These are phyloP conservation scores for Atrichornis clamosus DNA, from an alignment of 2,113 vertebrate genomes.

Conservation along the genomic window DNA sequence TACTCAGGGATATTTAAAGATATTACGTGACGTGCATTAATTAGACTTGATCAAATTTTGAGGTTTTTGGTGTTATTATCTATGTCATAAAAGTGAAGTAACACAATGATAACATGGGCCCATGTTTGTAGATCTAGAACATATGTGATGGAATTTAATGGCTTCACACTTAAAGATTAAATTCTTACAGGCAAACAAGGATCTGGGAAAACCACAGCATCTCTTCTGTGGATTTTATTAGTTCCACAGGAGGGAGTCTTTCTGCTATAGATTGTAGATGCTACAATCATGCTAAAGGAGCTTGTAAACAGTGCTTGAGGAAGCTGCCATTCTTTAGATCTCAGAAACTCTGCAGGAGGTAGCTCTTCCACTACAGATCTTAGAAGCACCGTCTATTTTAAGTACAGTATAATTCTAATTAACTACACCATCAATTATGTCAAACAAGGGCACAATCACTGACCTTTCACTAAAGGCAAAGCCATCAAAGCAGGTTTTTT, in stretches of 20 bases:
- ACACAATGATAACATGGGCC: neutral
- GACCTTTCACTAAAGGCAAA: slow-evolving; percentile 50
- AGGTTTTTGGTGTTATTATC: neutral
- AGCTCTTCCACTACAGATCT: slow-evolving; percentile 10
- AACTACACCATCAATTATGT: slow-evolving; percentile 55
- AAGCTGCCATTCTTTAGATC: slow-evolving; percentile 30
- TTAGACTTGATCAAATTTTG: neutral
- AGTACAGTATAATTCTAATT: slow-evolving; percentile 45
- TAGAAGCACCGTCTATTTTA: slow-evolving; percentile 2
- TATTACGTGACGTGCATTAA: neutral
- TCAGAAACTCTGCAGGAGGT: slow-evolving; percentile 43
- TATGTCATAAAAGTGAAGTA: neutral
- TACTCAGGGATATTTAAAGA: neutral
- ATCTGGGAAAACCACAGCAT: neutral
- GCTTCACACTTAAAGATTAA: neutral
- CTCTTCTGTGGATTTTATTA: slow-evolving; percentile 37
- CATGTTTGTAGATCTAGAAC: neutral
- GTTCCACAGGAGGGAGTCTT: slow-evolving; percentile 63
- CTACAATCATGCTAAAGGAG: neutral
- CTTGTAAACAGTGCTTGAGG: slow-evolving; percentile 40
- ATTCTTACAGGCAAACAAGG: neutral
- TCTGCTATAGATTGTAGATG: slow-evolving; percentile 36
- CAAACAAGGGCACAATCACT: slow-evolving; percentile 38
- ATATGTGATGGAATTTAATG: neutral
- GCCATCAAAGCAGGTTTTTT: slow-evolving; percentile 30